Base-by-base conservation (phyloP, 1,140 invertebrate genomes). In the Schlechtendalia chinensis region DNA sequence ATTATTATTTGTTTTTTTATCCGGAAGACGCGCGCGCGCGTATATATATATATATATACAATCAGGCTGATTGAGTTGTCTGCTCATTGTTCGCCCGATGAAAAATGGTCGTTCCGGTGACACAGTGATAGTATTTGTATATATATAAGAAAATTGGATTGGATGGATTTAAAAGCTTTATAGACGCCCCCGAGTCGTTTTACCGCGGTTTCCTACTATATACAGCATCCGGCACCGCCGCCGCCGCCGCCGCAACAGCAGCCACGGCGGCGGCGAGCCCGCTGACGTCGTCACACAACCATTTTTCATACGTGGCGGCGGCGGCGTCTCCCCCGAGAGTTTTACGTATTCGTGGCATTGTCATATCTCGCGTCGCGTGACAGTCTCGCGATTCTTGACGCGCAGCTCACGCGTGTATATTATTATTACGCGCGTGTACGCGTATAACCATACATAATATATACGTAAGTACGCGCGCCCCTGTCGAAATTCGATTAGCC, bases 91-190 rank as follows among this genome's bases (percentile, higher is more conserved):
- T 79, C 75, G 58, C 75, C 16, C 75, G 75, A 79, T 79, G 75
- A 79, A 79, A 79, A 79, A 79, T 79, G 75, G 75, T 79, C 56
- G 75, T 79, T 61, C 39, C 56, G 75, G 75, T 79, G 75, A 79
- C 75, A 79, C 50, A 79, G 75, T 79, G 75, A 79, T 79, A 79
- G 75, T 79, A 22, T 61, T 27, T 61, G 58, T 79, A 50, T 22
- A 79, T 79, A 79, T 79, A 79, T 79, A 79, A 79, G 75, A 79
- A 79, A 79, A 79, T 79, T 79, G 75, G 75, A 79, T 79, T 79
- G 75, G 75, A 79, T 63, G 56, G 75, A 79, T 79, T 79, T 79
- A 79, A 79, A 79, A 79, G 75, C 75, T 79, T 79, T 79, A 79
- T 79, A 79, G 75, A 79, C 56, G 75, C 75, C 58, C 75, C 58